Evolutionary conservation across 2,113 vertebrate species (phyloP), one percentile per base, ranked within the genome.

Genomic region (Cebus imitator): DNA sequence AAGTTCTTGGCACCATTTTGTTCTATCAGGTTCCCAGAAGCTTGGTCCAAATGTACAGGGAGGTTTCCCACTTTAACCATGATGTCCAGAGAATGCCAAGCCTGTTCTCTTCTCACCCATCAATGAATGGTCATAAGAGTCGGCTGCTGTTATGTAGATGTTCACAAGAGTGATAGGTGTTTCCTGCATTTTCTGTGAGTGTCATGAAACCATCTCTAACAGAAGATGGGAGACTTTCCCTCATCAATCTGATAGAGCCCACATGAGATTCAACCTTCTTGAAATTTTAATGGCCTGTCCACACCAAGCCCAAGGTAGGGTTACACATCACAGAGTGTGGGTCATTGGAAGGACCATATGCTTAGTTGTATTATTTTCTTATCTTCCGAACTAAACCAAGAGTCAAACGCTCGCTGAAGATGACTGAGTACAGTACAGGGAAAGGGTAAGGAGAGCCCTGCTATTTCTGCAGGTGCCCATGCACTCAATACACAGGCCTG

Each of bases 1-100:
- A 52, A 80, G n/a, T 70, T 91, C 52, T 94, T 95, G 83, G 87
- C 57, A 93, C 11, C 4, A 20, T 70, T 84, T 82, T 52, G 18
- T 72, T 96, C 61, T 48, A 1, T 82, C 8, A 25, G 57, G 68
- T 92, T 61, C 25, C 25, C 40, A 16, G 12, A 82, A 52, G 14
- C 27, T 87, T 64, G 68, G 9, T 91, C 14, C 68, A 89, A 20
- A 70, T 78, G 45, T 83, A 86, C 5, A 25, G 21, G 8, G 12
- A 79, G 20, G 18, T 30, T 85, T 35, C 32, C 86, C 8, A 30
- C 13, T 79, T 58, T 82, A 82, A 86, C 30, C 4, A 16, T 40
- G n/a, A 17, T n/a, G 5, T 10, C 55, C 72, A 64, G 27, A 66
- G 48, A n/a, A 61, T 5, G 40, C 76, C 20, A 7, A 25, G 11